Evolutionary conservation across 2,797 vertebrate genomes (phyloP), one percentile per base, ranked within the genome.

Genomic region (Pachyuromys duprasi): DNA sequence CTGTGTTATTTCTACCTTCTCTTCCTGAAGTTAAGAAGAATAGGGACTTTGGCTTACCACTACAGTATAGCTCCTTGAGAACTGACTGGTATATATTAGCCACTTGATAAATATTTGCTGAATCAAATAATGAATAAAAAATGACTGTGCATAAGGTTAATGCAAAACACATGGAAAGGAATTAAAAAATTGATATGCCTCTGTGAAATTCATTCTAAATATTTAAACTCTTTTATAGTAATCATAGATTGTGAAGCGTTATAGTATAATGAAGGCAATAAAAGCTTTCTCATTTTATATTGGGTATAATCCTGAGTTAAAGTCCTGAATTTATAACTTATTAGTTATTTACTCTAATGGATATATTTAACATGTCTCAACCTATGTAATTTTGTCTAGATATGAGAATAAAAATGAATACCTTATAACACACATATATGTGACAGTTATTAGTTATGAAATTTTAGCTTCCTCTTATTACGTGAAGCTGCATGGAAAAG

Each of bases 51-150:
- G 45, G 36, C 49, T 93, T 76, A 69, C 82, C 26, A 60, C 28
- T 57, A 45, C 89, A 57, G 13, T 18, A 80, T 45, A 95, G 62
- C 79, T 95, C 80, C 67, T 86, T 89, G 53, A 88, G n/a, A 84
- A 81, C 39, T 90, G 60, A 36, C 74, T 88, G 67, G 12, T 65
- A 86, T 79, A 69, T 74, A 83, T 86, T 79, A 91, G 18, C 28
- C 1, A 26, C n/a, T 92, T 75, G 33, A 33, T 92, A 93, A 95
- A 95, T 90, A 96, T 92, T 94, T 86, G 74, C 72, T 60, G 33
- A 94, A 53, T 91, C 74, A 65, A 90, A 92, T 62, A 92, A 95
- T 95, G 72, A 94, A 95, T 96, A 60, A 94, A 95, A 83, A 65
- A 96, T 94, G 60, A 88, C 39, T 93, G n/a, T 87, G 67, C 14